Conservation (phyloP, 37 sponge, comb jelly and placozoan species). For the Theonella swinhoei region DNA sequence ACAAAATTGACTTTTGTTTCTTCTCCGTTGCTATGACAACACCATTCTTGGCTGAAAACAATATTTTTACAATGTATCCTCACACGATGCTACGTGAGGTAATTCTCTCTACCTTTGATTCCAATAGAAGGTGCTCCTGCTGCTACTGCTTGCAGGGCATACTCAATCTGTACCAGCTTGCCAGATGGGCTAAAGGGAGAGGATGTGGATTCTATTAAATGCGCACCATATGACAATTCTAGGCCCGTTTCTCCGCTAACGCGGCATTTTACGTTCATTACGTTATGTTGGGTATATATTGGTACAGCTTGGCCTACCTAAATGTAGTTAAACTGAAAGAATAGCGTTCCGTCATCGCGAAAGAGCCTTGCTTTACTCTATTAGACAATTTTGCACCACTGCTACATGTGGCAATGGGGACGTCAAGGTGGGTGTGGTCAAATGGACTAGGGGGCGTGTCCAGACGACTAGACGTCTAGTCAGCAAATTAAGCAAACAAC, state of each 20-base stretch:
- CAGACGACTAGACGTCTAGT: too few relatives aligned
- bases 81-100: too few relatives aligned
- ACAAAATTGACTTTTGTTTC: slow-evolving; percentile 90
- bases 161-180: slow-evolving; percentile 97
- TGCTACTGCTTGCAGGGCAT: slow-evolving; percentile 95
- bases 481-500: too few relatives aligned
- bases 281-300: not conserved
- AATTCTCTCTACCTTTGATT: slow-evolving; percentile 96
- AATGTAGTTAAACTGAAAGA: slow-evolving; percentile 98
- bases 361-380: not conserved
- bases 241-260: not conserved
- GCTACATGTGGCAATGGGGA: too few relatives aligned
- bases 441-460: too few relatives aligned
- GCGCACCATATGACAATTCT: not conserved
- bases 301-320: slow-evolving; percentile 56
- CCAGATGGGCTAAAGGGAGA: slow-evolving; percentile 84
- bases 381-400: not conserved
- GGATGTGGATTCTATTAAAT: not conserved
- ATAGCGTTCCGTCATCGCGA: slow-evolving; percentile 89
- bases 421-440: too few relatives aligned
- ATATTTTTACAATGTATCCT: not conserved
- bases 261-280: too few relatives aligned
- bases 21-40: slow-evolving; percentile 97
- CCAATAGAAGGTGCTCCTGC: slow-evolving; percentile 95
- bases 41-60: slow-evolving; percentile 83